A percentile compares a stretch with the other conserved stretches of the same genome.
These are phyloP conservation scores for Solenodon paradoxus DNA, from an alignment of 2,113 vertebrate species.

Conservation along the genomic window DNA sequence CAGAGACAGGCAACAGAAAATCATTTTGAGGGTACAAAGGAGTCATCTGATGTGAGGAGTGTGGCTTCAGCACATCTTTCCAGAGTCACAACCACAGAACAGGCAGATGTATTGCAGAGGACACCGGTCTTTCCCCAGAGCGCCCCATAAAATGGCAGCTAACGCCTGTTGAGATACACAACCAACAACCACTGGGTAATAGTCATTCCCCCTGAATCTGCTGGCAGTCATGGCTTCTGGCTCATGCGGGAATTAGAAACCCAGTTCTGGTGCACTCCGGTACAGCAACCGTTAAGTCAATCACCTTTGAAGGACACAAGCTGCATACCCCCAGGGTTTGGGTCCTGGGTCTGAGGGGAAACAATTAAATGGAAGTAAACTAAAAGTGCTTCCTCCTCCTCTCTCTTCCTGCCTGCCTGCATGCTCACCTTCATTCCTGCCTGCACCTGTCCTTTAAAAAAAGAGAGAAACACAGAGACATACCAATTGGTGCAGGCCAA, in stretches of 20 bases:
- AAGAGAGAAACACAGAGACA: not conserved
- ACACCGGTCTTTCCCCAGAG: not conserved
- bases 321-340: no score
- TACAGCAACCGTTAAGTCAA: no score
- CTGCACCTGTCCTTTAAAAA: no score
- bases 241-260: not conserved
- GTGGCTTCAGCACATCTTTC: not conserved
- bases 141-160: not conserved
- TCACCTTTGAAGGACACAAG: no score
- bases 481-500: not conserved
- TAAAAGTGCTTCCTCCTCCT: no score
- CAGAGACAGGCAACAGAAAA: not conserved
- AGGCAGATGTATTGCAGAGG: not conserved
- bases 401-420: no score
- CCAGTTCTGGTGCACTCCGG: no score
- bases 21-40: not conserved
- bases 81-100: no score
- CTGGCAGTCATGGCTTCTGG: not conserved
- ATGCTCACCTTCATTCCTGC: no score
- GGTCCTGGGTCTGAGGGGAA: no score
- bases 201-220: not conserved
- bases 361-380: no score
- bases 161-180: not conserved
- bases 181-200: not conserved
- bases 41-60: not conserved